phyloP scores from a whole-genome alignment of 2,797 vertebrate genomes.

The Argentina silus region DNA sequence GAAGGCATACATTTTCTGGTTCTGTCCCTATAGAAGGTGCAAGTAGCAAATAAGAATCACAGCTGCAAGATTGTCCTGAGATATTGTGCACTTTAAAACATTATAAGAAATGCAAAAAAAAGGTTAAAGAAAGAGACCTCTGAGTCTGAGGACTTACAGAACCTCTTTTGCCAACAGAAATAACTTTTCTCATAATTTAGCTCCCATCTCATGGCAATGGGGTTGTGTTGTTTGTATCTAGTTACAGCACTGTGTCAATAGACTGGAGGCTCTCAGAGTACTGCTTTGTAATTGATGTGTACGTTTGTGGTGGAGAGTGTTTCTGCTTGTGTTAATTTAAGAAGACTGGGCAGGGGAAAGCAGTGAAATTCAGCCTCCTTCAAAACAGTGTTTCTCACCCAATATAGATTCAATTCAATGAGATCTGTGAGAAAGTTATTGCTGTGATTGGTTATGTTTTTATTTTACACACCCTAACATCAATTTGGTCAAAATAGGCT shows the following conservation, averaged over 20 bases:
- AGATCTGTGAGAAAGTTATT: neutral
- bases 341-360: neutral
- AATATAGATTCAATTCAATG: neutral
- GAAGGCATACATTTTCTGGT: neutral
- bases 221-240: slow-evolving; percentile 2
- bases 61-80: neutral
- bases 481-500: neutral
- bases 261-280: neutral
- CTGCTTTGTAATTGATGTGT: slow-evolving; percentile 3
- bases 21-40: too few species aligned
- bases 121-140: neutral
- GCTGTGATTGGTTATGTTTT: neutral
- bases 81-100: neutral
- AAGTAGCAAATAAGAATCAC: too few species aligned
- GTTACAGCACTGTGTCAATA: slow-evolving; percentile 11
- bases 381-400: neutral
- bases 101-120: neutral
- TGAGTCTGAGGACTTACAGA: neutral
- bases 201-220: neutral
- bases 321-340: slow-evolving; percentile 8
- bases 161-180: neutral
- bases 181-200: neutral
- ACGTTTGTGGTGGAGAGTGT: neutral
- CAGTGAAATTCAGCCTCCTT: neutral
- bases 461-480: neutral